phyloP scores from a whole-genome alignment of 2,888 invertebrate species.

The Eubasilissa splendida region DNA sequence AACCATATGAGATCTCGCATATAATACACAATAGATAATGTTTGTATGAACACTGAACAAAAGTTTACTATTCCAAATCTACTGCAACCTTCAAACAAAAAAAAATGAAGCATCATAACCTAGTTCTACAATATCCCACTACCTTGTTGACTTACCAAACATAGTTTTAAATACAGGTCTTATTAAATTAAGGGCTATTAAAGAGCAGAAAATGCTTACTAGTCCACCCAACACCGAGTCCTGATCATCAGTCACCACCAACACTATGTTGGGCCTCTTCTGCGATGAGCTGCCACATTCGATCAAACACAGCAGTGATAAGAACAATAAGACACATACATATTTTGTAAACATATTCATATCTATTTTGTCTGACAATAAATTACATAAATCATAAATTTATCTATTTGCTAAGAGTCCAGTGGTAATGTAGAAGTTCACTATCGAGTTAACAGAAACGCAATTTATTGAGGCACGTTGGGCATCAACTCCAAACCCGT shows the following conservation, averaged over 20 bases:
- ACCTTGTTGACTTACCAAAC: too few relatives aligned
- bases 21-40: too few relatives aligned
- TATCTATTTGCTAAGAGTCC: neutral
- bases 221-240: slow-evolving; percentile 85
- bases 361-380: slow-evolving; percentile 33
- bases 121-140: too few relatives aligned
- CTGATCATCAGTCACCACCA: slow-evolving; percentile 90
- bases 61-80: too few relatives aligned
- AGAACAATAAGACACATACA: slow-evolving; percentile 62
- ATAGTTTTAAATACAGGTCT: too few relatives aligned
- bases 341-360: slow-evolving; percentile 46
- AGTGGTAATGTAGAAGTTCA: slow-evolving; percentile 9
- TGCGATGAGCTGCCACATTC: slow-evolving; percentile 61
- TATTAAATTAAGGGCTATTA: neutral
- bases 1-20: too few relatives aligned
- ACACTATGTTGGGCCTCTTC: slow-evolving; percentile 79
- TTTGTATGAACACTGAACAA: too few relatives aligned
- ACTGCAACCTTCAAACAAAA: slow-evolving; percentile 33
- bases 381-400: slow-evolving; percentile 12
- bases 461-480: slow-evolving; percentile 64
- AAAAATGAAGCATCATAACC: too few relatives aligned
- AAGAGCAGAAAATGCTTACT: slow-evolving; percentile 70
- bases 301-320: slow-evolving; percentile 59
- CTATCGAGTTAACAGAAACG: neutral
- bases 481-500: slow-evolving; percentile 83